Evolutionary conservation across 2,113 vertebrate genomes (phyloP).

Genomic region (Stegastes partitus): DNA sequence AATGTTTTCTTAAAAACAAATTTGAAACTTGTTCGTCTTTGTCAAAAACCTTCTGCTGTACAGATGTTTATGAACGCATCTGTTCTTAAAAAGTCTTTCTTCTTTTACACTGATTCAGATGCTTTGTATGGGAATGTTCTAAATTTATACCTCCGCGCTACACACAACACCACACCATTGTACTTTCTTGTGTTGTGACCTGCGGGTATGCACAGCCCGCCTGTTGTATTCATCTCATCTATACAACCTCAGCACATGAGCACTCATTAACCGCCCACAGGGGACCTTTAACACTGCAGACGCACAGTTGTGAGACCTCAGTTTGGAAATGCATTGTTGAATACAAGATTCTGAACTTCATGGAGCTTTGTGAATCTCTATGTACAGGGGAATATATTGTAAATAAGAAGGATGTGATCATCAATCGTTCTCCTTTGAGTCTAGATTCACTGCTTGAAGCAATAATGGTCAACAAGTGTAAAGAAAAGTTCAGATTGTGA

Average conservation of each 20-base stretch:
- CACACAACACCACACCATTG: conserved; percentile 7
- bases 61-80: neutral
- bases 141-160: neutral
- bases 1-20: too few relatives aligned
- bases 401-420: too few relatives aligned
- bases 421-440: too few relatives aligned
- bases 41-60: neutral
- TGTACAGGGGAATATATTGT: too few relatives aligned
- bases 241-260: conserved; percentile 58
- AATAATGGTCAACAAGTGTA: neutral
- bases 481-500: neutral
- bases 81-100: neutral
- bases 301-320: conserved; percentile 21
- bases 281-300: conserved; percentile 50
- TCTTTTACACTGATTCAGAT: neutral
- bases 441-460: neutral
- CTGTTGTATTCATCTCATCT: conserved; percentile 52
- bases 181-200: conserved; percentile 33
- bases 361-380: neutral
- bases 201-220: conserved; percentile 28
- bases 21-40: neutral
- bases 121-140: neutral
- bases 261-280: conserved; percentile 58
- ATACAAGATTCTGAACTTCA: conserved; percentile 5
- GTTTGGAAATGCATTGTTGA: conserved; percentile 10